Base-by-base conservation (phyloP, 1,140 invertebrate species). In the Pachyrhynchus sulphureomaculatus region DNA sequence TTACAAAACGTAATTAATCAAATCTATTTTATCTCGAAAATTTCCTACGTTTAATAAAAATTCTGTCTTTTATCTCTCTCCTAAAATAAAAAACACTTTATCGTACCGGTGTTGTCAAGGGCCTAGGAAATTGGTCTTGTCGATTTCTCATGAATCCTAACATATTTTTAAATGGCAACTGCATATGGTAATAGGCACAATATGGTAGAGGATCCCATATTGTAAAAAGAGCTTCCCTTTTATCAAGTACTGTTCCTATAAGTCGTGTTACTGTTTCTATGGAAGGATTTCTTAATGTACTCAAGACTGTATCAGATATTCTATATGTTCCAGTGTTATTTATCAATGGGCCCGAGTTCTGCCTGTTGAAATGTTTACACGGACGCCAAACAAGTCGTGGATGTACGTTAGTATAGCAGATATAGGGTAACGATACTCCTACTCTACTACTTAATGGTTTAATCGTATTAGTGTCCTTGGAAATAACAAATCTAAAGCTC, bases 171-270 rank as follows among this genome's bases (percentile, higher is more conserved):
- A 90, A 83, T 0, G 89, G 88, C 60, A 88, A 74, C 67, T 90
- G 86, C 54, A 91, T 83, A 69, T 90, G 88, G 76, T 91, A 91
- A 69, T 90, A 91, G 1, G 87, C 89, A 67, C 88, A 90, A 69
- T 91, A 91, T 0, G 90, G 90, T 51, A 92, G 68, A 0, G 89
- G 90, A 69, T 92, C 90, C 89, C 88, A 91, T 65, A 86, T 88
- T 1, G 86, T 81, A 68, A 92, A 91, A 1, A 91, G 75, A 0
- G 88, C 88, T 69, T 91, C 88, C 6, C 87, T 79, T 61, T 86
- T 88, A 62, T 88, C 86, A 41, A 90, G 69, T 2, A 89, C 84
- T 0, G 84, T 86, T 2, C 85, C 82, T 32, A 88, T 73, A 15
- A 88, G 74, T 66, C 82, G 82, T 0, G 81, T 78, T 5, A 84